Conservation (phyloP, 2,888 invertebrate species). For the Eristalis tenax region DNA sequence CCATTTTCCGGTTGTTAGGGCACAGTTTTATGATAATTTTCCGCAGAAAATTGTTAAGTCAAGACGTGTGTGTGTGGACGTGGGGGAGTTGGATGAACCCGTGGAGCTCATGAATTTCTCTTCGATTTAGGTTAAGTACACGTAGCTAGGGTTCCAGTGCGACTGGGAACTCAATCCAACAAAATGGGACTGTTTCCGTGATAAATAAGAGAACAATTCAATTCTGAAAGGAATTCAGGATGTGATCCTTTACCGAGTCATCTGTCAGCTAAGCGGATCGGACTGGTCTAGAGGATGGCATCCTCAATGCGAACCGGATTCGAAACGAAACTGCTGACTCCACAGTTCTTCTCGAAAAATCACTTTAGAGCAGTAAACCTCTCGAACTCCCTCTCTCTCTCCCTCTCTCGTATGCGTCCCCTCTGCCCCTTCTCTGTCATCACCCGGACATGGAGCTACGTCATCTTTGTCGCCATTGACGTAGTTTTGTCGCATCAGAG, state of each 20-base stretch:
- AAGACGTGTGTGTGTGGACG: background rate
- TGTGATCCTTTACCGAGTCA: background rate
- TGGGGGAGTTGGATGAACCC: constrained; percentile 14
- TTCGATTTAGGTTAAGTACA: background rate
- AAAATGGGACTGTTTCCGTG: background rate
- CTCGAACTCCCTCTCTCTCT: too few relatives aligned
- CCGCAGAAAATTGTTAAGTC: background rate
- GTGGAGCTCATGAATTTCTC: background rate
- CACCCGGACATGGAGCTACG: too few relatives aligned
- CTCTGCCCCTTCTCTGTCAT: too few relatives aligned
- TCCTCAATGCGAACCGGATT: constrained; percentile 15
- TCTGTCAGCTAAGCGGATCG: background rate
- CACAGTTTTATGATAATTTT: constrained; percentile 58
- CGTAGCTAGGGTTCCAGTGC: background rate
- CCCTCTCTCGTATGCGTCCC: too few relatives aligned
- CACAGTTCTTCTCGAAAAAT: background rate
- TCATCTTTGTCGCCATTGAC: too few relatives aligned
- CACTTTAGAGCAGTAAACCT: background rate
- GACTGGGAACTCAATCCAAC: too few relatives aligned
- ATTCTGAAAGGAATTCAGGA: constrained; percentile 1
- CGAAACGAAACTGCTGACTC: background rate
- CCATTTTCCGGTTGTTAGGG: constrained; percentile 60
- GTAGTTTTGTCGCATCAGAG: too few relatives aligned
- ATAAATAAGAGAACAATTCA: constrained; percentile 12
- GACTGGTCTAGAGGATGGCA: background rate